These are phyloP conservation scores for Semnornis frantzii DNA, from an alignment of 2,113 vertebrate species.

Conservation along the genomic window DNA sequence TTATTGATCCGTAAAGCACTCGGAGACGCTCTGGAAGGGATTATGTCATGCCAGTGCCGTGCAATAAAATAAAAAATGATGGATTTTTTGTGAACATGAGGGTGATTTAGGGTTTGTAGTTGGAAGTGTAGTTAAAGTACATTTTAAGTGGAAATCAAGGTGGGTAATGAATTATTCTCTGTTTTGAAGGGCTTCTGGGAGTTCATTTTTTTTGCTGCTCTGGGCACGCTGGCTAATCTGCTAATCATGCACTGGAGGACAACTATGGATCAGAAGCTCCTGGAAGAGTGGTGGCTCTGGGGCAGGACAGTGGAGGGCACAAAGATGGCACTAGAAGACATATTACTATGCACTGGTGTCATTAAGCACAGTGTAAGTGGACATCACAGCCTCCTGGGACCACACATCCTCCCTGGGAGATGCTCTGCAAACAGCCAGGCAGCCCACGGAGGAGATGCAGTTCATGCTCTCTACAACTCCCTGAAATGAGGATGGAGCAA, in stretches of 20 bases:
- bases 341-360: background rate
- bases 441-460: background rate
- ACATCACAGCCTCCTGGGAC: background rate
- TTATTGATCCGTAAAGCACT: slow-evolving; percentile 84
- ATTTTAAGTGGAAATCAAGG: slow-evolving; percentile 86
- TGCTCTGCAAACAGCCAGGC: background rate
- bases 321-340: slow-evolving; percentile 28
- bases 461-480: background rate
- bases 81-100: slow-evolving; percentile 79
- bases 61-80: slow-evolving; percentile 84
- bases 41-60: slow-evolving; percentile 77
- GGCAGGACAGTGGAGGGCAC: slow-evolving; percentile 1
- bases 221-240: slow-evolving; percentile 73
- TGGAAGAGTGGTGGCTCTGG: background rate
- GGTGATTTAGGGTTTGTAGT: slow-evolving; percentile 82
- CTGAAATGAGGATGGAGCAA: no score
- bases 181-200: slow-evolving; percentile 78
- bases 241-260: slow-evolving; percentile 72
- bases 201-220: slow-evolving; percentile 77
- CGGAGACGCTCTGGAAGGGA: slow-evolving; percentile 80
- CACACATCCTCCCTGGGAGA: background rate
- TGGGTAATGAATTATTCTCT: slow-evolving; percentile 81
- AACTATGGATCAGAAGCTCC: slow-evolving; percentile 38
- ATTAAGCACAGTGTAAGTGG: background rate
- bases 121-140: slow-evolving; percentile 84